phyloP scores from a whole-genome alignment of 2,113 vertebrate genomes.

The Hemichromis elongatus region DNA sequence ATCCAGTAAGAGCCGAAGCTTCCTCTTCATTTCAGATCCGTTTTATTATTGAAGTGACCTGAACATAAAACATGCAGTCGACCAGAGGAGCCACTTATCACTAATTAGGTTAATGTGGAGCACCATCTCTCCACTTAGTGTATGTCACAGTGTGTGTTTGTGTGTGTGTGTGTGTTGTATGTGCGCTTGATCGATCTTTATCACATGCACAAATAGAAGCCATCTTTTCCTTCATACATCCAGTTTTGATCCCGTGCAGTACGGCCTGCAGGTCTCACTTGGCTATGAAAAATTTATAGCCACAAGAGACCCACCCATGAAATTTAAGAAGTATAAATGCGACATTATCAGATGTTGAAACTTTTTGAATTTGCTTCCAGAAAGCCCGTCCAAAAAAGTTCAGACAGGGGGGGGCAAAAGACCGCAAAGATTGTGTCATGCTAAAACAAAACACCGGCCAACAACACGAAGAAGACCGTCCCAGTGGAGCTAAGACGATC shows the following conservation, averaged over 20 bases:
- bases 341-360: background rate
- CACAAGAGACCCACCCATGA: background rate
- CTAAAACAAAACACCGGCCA: background rate
- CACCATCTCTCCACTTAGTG: constrained; percentile 43
- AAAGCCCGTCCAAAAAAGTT: background rate
- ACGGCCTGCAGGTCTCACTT: background rate
- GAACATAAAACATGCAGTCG: background rate
- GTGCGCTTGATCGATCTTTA: background rate
- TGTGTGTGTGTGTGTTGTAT: background rate
- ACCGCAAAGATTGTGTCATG: background rate
- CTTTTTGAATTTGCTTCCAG: background rate
- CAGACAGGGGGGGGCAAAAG: accelerated
- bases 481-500: background rate
- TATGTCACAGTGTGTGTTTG: background rate
- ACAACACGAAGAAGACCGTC: background rate
- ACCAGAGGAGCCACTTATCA: constrained; percentile 24
- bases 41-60: background rate
- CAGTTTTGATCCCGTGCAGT: background rate
- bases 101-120: constrained; percentile 44
- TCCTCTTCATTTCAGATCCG: background rate
- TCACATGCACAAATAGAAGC: background rate
- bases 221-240: background rate
- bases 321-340: background rate
- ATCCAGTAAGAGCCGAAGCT: background rate
- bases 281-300: background rate